phyloP scores from a whole-genome alignment of 2,888 invertebrate species.

The Acanthacorydalis orientalis region DNA sequence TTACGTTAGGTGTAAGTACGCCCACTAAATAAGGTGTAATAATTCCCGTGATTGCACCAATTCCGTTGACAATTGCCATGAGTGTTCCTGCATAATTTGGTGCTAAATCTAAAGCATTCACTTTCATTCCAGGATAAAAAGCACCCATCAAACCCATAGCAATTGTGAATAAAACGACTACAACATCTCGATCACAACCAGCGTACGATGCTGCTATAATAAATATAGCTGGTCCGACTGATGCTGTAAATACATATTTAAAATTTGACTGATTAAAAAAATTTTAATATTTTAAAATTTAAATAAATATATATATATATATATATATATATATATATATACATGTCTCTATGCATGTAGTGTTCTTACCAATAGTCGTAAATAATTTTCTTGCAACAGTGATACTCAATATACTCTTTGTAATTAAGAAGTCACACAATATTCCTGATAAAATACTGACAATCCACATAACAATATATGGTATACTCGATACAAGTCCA shows the following conservation, averaged over 20 bases:
- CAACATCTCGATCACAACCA: slow-evolving; percentile 34
- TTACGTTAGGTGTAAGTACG: slow-evolving; percentile 39
- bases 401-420: slow-evolving; percentile 34
- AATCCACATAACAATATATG: slow-evolving; percentile 50
- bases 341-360: neutral
- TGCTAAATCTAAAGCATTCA: slow-evolving; percentile 45
- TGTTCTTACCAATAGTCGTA: slow-evolving; percentile 42
- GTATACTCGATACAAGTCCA: slow-evolving; percentile 42
- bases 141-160: slow-evolving; percentile 51
- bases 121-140: slow-evolving; percentile 50
- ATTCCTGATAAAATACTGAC: slow-evolving; percentile 44
- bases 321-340: no score
- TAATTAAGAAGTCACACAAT: slow-evolving; percentile 50
- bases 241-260: slow-evolving; percentile 37
- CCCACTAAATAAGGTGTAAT: slow-evolving; percentile 41
- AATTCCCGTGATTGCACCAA: slow-evolving; percentile 43
- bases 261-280: no score
- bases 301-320: no score
- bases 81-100: slow-evolving; percentile 46
- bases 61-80: slow-evolving; percentile 44
- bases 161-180: slow-evolving; percentile 36
- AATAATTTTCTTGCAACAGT: slow-evolving; percentile 43
- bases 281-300: no score
- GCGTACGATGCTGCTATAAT: slow-evolving; percentile 44
- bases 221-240: slow-evolving; percentile 41